Evolutionary conservation across 1,140 invertebrate genomes (phyloP), one percentile per base, ranked within the genome.

Genomic region (Propsilocerus akamusi): DNA sequence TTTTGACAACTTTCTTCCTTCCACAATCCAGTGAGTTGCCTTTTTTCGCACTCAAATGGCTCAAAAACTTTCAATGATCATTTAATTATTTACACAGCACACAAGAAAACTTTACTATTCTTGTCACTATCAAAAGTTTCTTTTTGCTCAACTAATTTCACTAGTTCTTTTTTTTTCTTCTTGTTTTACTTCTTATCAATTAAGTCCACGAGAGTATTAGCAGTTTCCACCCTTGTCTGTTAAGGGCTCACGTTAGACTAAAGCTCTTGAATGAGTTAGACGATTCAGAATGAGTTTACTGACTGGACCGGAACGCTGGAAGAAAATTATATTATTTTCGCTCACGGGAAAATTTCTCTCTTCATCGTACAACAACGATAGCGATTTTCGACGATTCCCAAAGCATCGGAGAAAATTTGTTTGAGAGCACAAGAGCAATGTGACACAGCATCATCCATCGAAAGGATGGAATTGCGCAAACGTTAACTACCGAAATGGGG

Each of bases 181-280:
- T 41, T 20, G 5, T 41, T 41, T 8, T 41, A 17, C 17, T 20
- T 41, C 12, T 17, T 17, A 41, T 41, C 34, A 41, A 20, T 41
- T 20, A 41, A n/a, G n/a, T n/a, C n/a, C n/a, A n/a, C n/a, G n/a
- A n/a, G n/a, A n/a, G n/a, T n/a, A n/a, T n/a, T n/a, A n/a, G n/a
- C 14, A 41, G 34, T 41, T 41, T 41, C 14, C 34, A 41, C 34
- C 34, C 34, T 41, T 41, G n/a, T 41, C 14, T 41, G 34, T 17
- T 41, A 41, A 41, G 34, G 34, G 34, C 34, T 41, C 34, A 41
- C 34, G 34, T 41, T 41, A 41, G 34, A 41, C 34, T 41, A 20
- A 20, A 41, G 34, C n/a, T 41, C 5, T 20, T 14, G 22, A 17
- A 41, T 41, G 34, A 41, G 22, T 41, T 41, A 41, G 34, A 41